These are phyloP conservation scores for Hydrochoerus hydrochaeris DNA, from an alignment of 2,113 vertebrate genomes.

Conservation along the genomic window DNA sequence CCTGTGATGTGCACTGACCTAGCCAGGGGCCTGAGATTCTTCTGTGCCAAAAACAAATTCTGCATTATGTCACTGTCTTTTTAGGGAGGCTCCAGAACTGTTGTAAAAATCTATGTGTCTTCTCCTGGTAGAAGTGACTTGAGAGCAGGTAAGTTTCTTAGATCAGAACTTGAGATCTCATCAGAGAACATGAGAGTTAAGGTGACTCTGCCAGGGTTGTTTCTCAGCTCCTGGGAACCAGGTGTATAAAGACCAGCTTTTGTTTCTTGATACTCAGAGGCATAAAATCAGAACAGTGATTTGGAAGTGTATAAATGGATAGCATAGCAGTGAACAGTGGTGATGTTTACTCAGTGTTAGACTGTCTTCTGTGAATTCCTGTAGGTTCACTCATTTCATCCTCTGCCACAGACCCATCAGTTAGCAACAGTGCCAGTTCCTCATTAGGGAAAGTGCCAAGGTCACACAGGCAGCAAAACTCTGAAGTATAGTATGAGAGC, in stretches of 20 bases:
- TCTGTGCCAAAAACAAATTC: background rate
- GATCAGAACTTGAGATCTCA: background rate
- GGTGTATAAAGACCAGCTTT: background rate
- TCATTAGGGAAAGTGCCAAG: background rate
- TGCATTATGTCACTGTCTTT: background rate
- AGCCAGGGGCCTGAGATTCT: background rate
- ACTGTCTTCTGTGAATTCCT: background rate
- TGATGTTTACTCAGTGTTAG: background rate
- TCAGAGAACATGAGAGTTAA: background rate
- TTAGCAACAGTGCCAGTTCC: background rate
- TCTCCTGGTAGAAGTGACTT: background rate
- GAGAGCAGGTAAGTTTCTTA: background rate
- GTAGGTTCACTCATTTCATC: background rate
- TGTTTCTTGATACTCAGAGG: background rate
- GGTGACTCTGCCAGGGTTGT: background rate
- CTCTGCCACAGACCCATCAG: background rate
- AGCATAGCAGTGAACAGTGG: background rate
- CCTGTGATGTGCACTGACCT: background rate
- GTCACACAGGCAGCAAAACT: background rate
- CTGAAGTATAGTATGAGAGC: background rate
- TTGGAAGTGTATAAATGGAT: background rate
- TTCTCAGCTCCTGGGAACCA: background rate
- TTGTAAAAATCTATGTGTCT: background rate
- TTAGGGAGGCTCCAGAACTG: background rate
- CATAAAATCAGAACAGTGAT: background rate